Percentiles rank a stretch among this genome's conserved stretches.
Conservation (phyloP, 2,797 vertebrate species). For the Onychomys leucogaster region DNA sequence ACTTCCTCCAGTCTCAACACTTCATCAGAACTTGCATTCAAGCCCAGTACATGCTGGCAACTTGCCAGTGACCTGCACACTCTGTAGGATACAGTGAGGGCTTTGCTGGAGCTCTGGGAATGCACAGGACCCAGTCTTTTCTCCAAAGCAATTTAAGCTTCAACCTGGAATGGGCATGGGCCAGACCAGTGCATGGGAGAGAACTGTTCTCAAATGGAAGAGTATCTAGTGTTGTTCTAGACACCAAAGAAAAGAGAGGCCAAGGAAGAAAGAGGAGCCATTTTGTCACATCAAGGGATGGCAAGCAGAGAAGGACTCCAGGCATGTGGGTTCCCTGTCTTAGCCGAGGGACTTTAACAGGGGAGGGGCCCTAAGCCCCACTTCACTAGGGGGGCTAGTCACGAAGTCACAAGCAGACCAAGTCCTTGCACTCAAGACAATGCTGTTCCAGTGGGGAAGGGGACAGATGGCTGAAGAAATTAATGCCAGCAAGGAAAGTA, state of each 20-base stretch:
- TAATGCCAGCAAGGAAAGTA: neutral
- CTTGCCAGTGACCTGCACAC: too few relatives aligned
- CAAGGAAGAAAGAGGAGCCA: neutral
- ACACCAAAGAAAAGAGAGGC: neutral
- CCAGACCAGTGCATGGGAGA: neutral
- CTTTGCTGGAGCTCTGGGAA: too few relatives aligned
- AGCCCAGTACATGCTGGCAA: neutral
- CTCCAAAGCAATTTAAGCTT: neutral
- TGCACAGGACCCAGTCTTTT: neutral
- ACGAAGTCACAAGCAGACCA: too few relatives aligned
- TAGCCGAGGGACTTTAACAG: neutral
- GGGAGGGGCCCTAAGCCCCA: neutral
- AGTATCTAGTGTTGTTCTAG: neutral
- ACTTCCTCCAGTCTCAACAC: neutral
- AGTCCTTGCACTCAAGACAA: neutral
- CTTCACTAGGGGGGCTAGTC: neutral
- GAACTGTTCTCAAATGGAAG: neutral
- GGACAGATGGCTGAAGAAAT: neutral
- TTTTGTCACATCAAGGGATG: neutral
- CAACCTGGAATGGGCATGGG: neutral
- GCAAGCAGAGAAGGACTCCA: neutral
- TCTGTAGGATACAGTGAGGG: neutral
- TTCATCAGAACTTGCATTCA: neutral
- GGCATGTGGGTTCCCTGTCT: neutral
- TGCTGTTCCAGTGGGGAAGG: neutral